Base-by-base conservation (phyloP, 2,113 vertebrate species). In the Xiphorhynchus elegans region DNA sequence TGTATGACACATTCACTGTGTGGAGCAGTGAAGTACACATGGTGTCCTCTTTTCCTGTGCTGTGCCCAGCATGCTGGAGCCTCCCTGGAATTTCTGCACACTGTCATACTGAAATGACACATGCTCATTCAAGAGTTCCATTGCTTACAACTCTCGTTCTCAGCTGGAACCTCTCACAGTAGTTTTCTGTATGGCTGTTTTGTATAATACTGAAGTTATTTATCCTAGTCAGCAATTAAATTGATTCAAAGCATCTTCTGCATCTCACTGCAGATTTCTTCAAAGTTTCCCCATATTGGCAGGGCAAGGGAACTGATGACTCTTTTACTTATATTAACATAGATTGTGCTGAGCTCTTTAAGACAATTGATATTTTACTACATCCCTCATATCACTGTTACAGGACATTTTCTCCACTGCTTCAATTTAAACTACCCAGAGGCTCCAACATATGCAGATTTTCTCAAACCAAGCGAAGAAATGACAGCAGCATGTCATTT, bases 301-400 rank as follows among this genome's bases (percentile, higher is more conserved):
- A 55, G 33, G 29, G 37, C 40, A 37, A 60, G 31, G 49, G 53
- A 91, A 73, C 53, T 31, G 50, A 86, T 17, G 26, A 77, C 50
- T 52, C 50, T 44, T 13, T 62, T 62, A 12, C 20, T 80, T 33
- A 66, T 3, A 56, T 50, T 33, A 55, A 75, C 11, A 76, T 7
- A 53, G 64, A 83, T 20, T 82, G n/a, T 62, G 42, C 67, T 70
- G 90, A 80, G 42, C 63, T 93, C n/a, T 77, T 87, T 50, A 31
- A 80, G 56, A 90, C 72, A 83, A 63, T 78, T 84, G 91, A 62
- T 82, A 95, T 49, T 93, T 93, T 55, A 92, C 75, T 69, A 15
- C 28, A 23, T 77, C 88, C 56, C 33, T 80, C 55, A 6, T 80
- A 86, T 59, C 47, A 47, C 7, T 52, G 31, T 50, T 59, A 80